Evolutionary conservation across 2,888 invertebrate species (phyloP), one percentile per base, ranked within the genome.

Genomic region (Tipula confusa): DNA sequence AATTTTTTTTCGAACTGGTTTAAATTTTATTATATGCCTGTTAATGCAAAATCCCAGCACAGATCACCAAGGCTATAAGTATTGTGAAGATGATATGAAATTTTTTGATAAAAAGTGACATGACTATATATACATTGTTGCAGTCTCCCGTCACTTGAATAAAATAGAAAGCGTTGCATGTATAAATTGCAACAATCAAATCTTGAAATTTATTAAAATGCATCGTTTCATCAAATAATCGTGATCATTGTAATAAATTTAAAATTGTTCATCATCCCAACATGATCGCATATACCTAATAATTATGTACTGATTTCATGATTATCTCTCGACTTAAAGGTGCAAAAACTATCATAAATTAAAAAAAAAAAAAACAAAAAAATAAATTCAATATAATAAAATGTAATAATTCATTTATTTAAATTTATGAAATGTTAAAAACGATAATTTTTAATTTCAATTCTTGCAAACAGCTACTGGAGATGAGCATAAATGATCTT

Each of bases 271-370:
- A 64, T 24, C 64, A 64, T 24, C 64, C 64, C 64, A 64, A 64
- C 64, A 64, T 64, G 64, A 64, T 64, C 64, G 24, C 24, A 64
- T 64, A 64, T 64, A 64, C 24, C 1, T 64, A 64, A 64, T 64
- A 64, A 64, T 64, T 64, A 64, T 64, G 64, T 64, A 64, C 64
- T 11, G 64, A 64, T 64, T 64, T 64, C 64, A 64, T 64, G 64
- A 64, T 64, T 64, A 64, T 64, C 64, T 64, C 64, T 64, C 64
- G 24, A 64, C 64, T 64, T 64, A 64, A 64, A 64, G 64, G 64
- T 64, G 64, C 24, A 64, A 64, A 64, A 64, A 64, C 64, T 64
- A 64, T 64, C 64, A 64, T 64, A 64, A 64, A 64, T 64, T 64
- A 64, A 64, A 43, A 43, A 2, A 43, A 43, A 15, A 43, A 15